Evolutionary conservation across 2,113 vertebrate genomes (phyloP), one percentile per base, ranked within the genome.

Genomic region (Peromyscus maniculatus): DNA sequence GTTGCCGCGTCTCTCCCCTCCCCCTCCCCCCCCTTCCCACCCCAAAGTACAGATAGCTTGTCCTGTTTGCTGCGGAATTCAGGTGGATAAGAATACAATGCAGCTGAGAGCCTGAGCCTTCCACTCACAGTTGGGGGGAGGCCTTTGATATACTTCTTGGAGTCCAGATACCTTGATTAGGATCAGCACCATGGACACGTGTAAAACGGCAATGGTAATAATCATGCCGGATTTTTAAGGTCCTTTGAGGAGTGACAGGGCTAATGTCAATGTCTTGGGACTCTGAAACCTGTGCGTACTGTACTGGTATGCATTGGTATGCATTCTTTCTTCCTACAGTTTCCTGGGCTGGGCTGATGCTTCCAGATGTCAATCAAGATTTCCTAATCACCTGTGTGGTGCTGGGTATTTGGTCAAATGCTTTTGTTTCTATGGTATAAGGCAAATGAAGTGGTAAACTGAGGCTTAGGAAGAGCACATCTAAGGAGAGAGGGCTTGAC

Each of bases 81-180:
- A 39, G 21, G 22, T 86, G 79, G 89, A 90, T 96, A 92, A 97
- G 93, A 92, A 66, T n/a, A 95, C 91, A 97, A 93, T 72, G 31
- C 46, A 75, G 84, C 39, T 3, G 55, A 89, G 67, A 78, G 28
- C 69, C 95, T 91, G 55, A 93, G 82, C 26, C 87, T 91, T 69
- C 59, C 28, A 4, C 24, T 66, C 88, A 66, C 91, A 79, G 91
- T 12, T 83, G 78, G 67, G 31, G 87, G 33, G 82, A 90, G 39
- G 75, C 86, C 87, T 96, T 83, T 91, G 95, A 91, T 93, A 87
- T 5, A 78, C 46, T 52, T 87, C 88, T 88, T 87, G 74, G 43
- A 97, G 91, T 36, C 80, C 84, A 62, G 95, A 83, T 75, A 52
- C 83, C 89, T 78, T 94, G 96, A 96, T 95, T 92, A 93, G 87